phyloP scores from a whole-genome alignment of 2,113 vertebrate genomes.

The Willisornis vidua region DNA sequence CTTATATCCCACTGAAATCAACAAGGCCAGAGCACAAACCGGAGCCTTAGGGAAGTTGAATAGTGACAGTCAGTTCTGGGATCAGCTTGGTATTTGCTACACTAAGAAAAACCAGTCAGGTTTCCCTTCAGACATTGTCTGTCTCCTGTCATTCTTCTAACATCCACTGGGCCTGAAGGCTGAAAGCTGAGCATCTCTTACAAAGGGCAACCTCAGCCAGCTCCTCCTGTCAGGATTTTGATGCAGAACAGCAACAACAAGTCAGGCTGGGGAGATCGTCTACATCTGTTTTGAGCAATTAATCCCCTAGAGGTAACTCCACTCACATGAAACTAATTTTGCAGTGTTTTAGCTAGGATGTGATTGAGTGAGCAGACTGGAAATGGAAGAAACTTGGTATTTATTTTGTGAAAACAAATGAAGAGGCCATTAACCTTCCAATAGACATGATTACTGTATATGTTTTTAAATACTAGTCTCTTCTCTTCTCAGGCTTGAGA shows the following conservation, averaged over 20 bases:
- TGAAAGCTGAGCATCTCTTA: neutral
- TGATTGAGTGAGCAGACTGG: slow-evolving; percentile 21
- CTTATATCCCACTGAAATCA: neutral
- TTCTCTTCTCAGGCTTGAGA: slow-evolving; percentile 3
- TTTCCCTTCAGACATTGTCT: neutral
- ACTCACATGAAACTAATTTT: slow-evolving; percentile 57
- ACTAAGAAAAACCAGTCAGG: neutral
- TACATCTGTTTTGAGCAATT: slow-evolving; percentile 47
- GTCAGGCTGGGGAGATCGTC: neutral
- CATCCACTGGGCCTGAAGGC: neutral
- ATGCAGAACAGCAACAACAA: slow-evolving; percentile 13
- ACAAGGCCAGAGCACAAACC: neutral
- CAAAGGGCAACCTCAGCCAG: neutral
- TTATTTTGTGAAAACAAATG: slow-evolving; percentile 47
- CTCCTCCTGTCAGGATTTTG: slow-evolving; percentile 18
- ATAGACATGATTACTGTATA: neutral
- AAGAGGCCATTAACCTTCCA: slow-evolving; percentile 30
- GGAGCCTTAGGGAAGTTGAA: neutral
- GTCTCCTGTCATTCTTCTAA: neutral
- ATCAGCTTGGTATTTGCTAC: neutral
- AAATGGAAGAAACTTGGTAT: slow-evolving; percentile 31
- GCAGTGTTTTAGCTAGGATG: slow-evolving; percentile 3
- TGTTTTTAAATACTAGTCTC: neutral
- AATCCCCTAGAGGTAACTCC: slow-evolving; percentile 30
- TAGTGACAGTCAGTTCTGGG: neutral